Conservation (phyloP, 2,113 vertebrate genomes). For the Corythoichthys haematopterus region DNA sequence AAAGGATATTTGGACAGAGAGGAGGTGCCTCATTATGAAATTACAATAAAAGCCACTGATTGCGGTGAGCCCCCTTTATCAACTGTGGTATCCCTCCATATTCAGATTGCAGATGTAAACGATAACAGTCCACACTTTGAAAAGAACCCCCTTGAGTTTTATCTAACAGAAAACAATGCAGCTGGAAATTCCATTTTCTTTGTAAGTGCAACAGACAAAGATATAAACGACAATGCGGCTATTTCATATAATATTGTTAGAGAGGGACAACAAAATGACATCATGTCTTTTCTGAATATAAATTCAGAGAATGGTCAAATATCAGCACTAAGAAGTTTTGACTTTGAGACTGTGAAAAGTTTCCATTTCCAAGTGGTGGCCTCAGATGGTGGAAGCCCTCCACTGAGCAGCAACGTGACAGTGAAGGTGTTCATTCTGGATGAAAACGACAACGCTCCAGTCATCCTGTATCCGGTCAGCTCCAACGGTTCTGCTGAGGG, state of each 20-base stretch:
- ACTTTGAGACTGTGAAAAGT: constrained; percentile 58
- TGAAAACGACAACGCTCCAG: constrained; percentile 64
- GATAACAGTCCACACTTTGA: constrained; percentile 63
- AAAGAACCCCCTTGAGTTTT: constrained; percentile 39
- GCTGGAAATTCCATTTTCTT: constrained; percentile 49
- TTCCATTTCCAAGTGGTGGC: constrained; percentile 50
- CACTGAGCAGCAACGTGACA: constrained; percentile 34
- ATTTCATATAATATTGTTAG: constrained; percentile 50
- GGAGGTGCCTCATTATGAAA: constrained; percentile 65
- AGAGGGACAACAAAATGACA: constrained; percentile 12
- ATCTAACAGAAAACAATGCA: constrained; percentile 61
- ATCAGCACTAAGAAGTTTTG: constrained; percentile 51
- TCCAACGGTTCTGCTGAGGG: constrained; percentile 56
- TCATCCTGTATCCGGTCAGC: constrained; percentile 57
- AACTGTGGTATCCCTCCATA: constrained; percentile 40
- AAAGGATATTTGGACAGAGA: constrained; percentile 58
- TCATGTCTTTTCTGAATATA: constrained; percentile 49
- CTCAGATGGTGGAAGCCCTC: constrained; percentile 43
- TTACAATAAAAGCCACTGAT: constrained; percentile 61
- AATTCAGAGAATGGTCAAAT: constrained; percentile 59
- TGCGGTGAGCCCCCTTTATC: constrained; percentile 56
- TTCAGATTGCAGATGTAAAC: constrained; percentile 65
- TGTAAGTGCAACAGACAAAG: constrained; percentile 52
- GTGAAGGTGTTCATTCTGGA: constrained; percentile 58
- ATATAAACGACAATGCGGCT: constrained; percentile 50